A percentile compares a stretch with the other conserved stretches of the same genome.
These are phyloP conservation scores for Amblyopsis hoosieri DNA, from an alignment of 2,797 vertebrate genomes.

Conservation along the genomic window DNA sequence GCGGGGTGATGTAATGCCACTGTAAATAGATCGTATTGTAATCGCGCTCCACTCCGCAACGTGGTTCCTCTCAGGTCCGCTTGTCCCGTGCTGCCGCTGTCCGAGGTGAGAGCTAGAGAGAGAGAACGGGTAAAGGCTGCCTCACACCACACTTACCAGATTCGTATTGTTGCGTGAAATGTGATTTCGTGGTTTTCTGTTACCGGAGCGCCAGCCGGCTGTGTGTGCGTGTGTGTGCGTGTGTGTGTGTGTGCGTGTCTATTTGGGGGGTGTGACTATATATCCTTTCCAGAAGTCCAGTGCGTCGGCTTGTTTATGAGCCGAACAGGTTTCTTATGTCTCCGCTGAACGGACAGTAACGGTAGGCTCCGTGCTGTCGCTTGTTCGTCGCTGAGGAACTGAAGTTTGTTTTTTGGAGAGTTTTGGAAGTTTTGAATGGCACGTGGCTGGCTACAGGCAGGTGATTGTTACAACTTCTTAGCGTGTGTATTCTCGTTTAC, in stretches of 20 bases:
- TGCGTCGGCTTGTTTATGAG: constrained; percentile 57
- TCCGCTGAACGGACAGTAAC: constrained; percentile 8
- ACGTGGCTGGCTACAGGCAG: background rate
- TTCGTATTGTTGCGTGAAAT: too few species aligned
- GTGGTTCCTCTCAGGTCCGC: constrained; percentile 96
- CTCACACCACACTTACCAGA: too few species aligned
- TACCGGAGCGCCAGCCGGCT: constrained; percentile 20
- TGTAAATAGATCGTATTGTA: constrained; percentile 99
- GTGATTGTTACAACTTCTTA: constrained; percentile 4
- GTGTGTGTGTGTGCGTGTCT: constrained; percentile 42
- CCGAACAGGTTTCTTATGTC: constrained; percentile 46
- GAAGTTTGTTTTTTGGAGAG: background rate
- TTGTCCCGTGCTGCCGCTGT: constrained; percentile 80
- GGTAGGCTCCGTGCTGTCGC: background rate
- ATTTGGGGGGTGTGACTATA: constrained; percentile 69
- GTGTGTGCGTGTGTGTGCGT: too few species aligned
- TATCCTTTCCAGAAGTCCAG: constrained; percentile 40
- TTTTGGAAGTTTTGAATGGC: background rate
- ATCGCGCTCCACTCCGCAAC: constrained; percentile 98
- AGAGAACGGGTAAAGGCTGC: too few species aligned
- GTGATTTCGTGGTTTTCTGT: too few species aligned
- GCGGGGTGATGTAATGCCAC: constrained; percentile 98
- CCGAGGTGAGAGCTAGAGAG: constrained; percentile 85
- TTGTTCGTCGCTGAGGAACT: constrained; percentile 26
- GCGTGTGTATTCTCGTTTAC: background rate